A percentile compares a stretch with the other conserved stretches of the same genome.
phyloP scores from a whole-genome alignment of 2,888 invertebrate species.

The Tetheella fluctuosa region DNA sequence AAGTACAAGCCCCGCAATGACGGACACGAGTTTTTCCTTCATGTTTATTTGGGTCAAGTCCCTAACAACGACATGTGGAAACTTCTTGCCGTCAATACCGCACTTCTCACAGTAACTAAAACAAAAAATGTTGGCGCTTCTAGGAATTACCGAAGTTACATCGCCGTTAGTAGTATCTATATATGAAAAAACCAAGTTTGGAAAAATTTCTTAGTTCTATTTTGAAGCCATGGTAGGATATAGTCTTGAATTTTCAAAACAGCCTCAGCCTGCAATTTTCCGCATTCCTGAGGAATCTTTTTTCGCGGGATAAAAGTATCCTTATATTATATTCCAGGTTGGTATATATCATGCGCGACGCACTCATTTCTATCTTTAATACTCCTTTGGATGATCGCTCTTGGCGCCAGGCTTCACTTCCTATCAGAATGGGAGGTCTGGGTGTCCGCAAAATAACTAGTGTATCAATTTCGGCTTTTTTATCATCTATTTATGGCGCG shows the following conservation, averaged over 20 bases:
- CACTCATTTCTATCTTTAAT: too few species aligned
- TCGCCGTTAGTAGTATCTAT: slow-evolving; percentile 1
- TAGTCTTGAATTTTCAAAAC: background rate
- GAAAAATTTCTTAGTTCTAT: background rate
- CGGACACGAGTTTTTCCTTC: slow-evolving; percentile 63
- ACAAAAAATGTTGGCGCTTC: slow-evolving; percentile 26
- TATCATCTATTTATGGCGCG: too few species aligned
- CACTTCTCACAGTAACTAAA: slow-evolving; percentile 42
- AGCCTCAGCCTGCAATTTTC: background rate
- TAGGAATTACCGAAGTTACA: background rate
- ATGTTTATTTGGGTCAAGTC: slow-evolving; percentile 73
- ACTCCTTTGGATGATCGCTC: too few species aligned
- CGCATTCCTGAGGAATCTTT: background rate
- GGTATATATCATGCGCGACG: too few species aligned
- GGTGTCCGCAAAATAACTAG: too few species aligned
- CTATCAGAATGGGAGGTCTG: too few species aligned
- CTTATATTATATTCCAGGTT: too few species aligned
- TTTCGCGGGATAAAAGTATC: too few species aligned
- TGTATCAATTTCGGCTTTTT: too few species aligned
- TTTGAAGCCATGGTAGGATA: background rate
- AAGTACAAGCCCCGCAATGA: slow-evolving; percentile 57
- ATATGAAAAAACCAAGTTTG: background rate
- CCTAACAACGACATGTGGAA: slow-evolving; percentile 55
- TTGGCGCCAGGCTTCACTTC: too few species aligned
- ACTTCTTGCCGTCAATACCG: slow-evolving; percentile 66